Base-by-base conservation (phyloP, 2,797 vertebrate genomes). In the Sylvilagus floridanus region DNA sequence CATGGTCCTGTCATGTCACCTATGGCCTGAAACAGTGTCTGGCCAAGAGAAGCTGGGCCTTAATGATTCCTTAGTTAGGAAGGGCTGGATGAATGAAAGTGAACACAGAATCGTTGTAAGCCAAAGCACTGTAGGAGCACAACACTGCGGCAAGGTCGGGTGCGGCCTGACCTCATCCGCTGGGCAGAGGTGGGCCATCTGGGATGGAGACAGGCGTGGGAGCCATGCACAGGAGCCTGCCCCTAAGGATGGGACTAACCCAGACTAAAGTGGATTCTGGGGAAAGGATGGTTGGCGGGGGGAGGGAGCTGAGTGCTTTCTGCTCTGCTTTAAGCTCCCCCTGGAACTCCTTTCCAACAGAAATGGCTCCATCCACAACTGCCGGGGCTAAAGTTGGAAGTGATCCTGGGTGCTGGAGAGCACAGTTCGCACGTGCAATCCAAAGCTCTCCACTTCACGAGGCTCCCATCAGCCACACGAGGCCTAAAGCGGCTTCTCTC, bases 81-180 rank as follows among this genome's bases (percentile, higher is more conserved):
- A 30, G 7, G 57, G 12, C 50, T 37, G 30, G 65, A 66, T 60
- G 47, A 42, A 93, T 19, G n/a, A 16, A 24, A 68, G 5, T 28
- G n/a, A 87, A 77, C 52, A 37, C 4, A 11, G 57, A 81, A n/a
- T 78, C 28, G 22, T 37, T 13, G 50, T 28, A 0, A 92, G 79
- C 95, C 96, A 94, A 97, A 95, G 97, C 98, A 96, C 95, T 60
- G 91, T 83, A 93, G 95, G 92, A 13, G 0, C 90, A 93, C 94
- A 94, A 97, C 88, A 91, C 90, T 14, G 94, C 79, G 93, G 94
- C 97, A 95, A 24, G 93, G 75, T 90, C 96, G 8, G 32, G 71
- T 97, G 96, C 54, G 94, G 93, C 96, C 83, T 97, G 95, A 95
- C 97, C 95, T 78, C n/a, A 96, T 93, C 96, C 97, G 83, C 96